These are phyloP conservation scores for Steromphala cineraria DNA, from an alignment of 2,888 invertebrate species.

Conservation along the genomic window DNA sequence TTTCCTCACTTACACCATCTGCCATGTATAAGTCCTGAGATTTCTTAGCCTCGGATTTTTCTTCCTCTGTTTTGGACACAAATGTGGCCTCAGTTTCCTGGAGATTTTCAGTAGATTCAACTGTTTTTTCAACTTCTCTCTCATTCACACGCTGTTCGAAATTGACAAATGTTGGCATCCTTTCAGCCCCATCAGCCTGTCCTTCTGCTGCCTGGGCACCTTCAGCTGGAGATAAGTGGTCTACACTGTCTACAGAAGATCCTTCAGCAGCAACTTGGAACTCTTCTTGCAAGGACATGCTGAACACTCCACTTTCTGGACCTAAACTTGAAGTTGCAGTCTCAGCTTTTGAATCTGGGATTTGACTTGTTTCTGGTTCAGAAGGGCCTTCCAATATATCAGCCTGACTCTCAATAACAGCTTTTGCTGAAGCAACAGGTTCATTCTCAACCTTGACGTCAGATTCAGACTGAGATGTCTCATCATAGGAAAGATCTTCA, in stretches of 20 bases:
- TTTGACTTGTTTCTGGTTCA: background rate
- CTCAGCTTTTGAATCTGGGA: slow-evolving; percentile 2
- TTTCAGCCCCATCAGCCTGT: background rate
- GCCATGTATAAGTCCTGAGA: background rate
- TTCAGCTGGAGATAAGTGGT: background rate
- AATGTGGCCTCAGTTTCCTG: background rate
- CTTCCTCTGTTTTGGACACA: slow-evolving; percentile 14
- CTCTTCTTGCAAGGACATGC: slow-evolving; percentile 27
- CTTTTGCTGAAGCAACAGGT: background rate
- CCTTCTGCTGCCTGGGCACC: background rate
- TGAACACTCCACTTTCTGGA: slow-evolving; percentile 33
- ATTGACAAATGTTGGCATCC: background rate
- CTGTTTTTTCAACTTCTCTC: background rate
- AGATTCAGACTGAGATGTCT: background rate
- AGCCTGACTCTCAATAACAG: background rate
- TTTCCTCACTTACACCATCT: background rate
- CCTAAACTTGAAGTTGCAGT: slow-evolving; percentile 23
- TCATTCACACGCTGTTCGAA: background rate
- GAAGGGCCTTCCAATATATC: background rate
- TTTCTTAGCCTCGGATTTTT: slow-evolving; percentile 13
- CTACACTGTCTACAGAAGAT: slow-evolving; percentile 20
- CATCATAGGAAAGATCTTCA: background rate
- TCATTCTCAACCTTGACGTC: background rate
- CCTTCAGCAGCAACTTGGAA: background rate
- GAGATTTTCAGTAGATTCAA: background rate